Percentiles rank a stretch among this genome's conserved stretches.
phyloP scores from a whole-genome alignment of 2,888 invertebrate species.

The Xylota segnis region DNA sequence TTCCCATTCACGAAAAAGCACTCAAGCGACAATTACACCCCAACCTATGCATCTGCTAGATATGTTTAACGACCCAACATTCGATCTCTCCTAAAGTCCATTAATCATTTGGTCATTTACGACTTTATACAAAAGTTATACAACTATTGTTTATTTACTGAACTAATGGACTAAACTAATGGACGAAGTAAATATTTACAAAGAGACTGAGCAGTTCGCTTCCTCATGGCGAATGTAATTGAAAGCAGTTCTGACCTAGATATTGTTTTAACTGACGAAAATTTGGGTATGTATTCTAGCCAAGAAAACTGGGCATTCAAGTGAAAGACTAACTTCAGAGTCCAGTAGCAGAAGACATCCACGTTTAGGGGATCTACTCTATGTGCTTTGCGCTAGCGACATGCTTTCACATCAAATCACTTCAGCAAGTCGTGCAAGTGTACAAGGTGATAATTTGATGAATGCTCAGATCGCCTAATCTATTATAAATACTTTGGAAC shows the following conservation, averaged over 20 bases:
- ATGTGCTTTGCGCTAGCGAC: background rate
- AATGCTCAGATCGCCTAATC: background rate
- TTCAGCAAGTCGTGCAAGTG: constrained; percentile 11
- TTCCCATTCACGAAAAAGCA: constrained; percentile 28
- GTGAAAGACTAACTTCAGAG: constrained; percentile 3
- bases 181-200: constrained; percentile 1
- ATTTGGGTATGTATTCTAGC: background rate
- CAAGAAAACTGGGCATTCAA: background rate
- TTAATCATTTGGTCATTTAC: constrained; percentile 18
- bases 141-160: constrained; percentile 16
- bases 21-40: constrained; percentile 5
- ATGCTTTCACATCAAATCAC: background rate
- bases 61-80: background rate
- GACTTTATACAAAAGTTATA: background rate
- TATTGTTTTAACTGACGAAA: background rate
- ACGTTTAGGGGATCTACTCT: constrained; percentile 31
- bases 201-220: background rate
- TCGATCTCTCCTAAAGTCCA: background rate
- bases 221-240: background rate
- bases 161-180: background rate
- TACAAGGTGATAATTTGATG: constrained; percentile 35
- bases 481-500: constrained; percentile 55
- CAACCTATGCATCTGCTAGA: background rate
- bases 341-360: background rate
- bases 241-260: background rate